Conservation (phyloP, 1,140 invertebrate genomes). For the Acyrthosiphon pisum region DNA sequence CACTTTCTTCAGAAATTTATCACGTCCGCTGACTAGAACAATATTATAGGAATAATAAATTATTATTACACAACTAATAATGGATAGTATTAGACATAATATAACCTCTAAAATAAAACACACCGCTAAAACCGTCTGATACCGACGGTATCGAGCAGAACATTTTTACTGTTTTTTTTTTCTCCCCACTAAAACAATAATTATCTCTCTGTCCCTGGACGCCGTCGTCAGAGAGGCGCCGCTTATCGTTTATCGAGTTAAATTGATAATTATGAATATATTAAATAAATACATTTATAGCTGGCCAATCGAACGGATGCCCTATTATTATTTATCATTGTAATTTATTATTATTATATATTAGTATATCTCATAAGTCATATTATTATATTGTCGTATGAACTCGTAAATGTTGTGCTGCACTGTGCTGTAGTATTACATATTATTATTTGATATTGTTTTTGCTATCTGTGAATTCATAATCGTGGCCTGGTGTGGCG, state of each 20-base stretch:
- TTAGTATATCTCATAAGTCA: no score
- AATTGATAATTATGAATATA: neutral
- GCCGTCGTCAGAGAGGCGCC: neutral
- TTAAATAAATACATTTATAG: neutral
- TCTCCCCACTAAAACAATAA: neutral
- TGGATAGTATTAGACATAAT: neutral
- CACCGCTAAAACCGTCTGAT: neutral
- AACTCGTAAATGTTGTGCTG: neutral
- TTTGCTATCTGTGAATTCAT: neutral
- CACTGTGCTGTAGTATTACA: neutral
- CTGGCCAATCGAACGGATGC: neutral
- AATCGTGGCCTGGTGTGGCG: neutral
- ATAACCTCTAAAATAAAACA: neutral
- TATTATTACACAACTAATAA: neutral
- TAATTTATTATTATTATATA: neutral
- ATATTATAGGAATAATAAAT: neutral
- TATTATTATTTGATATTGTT: neutral
- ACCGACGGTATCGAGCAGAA: neutral
- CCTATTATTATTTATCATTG: neutral
- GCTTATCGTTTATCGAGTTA: neutral
- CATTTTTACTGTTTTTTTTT: neutral
- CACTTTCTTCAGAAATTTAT: neutral
- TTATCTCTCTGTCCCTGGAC: neutral
- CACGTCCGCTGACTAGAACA: no score
- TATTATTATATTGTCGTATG: neutral